A percentile compares a stretch with the other conserved stretches of the same genome.
phyloP scores from a whole-genome alignment of 2,888 invertebrate genomes.

The Omphaloscelis lunosa region DNA sequence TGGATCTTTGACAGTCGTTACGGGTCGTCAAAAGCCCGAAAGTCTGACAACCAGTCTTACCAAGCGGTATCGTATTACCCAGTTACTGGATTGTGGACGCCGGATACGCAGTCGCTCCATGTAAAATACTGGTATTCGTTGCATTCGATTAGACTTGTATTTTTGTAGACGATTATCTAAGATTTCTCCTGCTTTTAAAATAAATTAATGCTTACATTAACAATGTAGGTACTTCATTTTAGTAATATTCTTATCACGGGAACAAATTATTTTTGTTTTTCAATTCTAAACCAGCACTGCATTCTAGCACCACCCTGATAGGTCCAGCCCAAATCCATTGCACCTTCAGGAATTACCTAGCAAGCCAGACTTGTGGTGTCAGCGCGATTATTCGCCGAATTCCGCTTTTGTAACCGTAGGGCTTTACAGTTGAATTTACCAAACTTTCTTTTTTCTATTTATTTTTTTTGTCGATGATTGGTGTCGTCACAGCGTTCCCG shows the following conservation, averaged over 20 bases:
- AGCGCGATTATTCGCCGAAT: not conserved
- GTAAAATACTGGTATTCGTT: too few species aligned
- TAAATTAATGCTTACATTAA: not conserved
- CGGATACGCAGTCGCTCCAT: too few species aligned
- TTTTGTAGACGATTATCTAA: too few species aligned
- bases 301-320: too few species aligned
- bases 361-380: not conserved
- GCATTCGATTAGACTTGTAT: too few species aligned
- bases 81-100: too few species aligned
- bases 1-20: too few species aligned
- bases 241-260: not conserved
- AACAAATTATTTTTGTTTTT: not conserved
- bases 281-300: too few species aligned
- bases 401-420: not conserved
- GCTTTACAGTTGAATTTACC: not conserved
- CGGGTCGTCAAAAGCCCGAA: too few species aligned
- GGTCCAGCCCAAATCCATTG: not conserved
- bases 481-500: conserved; percentile 91
- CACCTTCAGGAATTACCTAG: not conserved
- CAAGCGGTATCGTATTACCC: too few species aligned
- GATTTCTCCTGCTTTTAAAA: not conserved
- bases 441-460: not conserved
- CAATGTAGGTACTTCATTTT: not conserved
- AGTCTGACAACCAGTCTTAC: too few species aligned
- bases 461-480: not conserved